Evolutionary conservation across 2,888 invertebrate genomes (phyloP).

Genomic region (Uloborus plumipes): DNA sequence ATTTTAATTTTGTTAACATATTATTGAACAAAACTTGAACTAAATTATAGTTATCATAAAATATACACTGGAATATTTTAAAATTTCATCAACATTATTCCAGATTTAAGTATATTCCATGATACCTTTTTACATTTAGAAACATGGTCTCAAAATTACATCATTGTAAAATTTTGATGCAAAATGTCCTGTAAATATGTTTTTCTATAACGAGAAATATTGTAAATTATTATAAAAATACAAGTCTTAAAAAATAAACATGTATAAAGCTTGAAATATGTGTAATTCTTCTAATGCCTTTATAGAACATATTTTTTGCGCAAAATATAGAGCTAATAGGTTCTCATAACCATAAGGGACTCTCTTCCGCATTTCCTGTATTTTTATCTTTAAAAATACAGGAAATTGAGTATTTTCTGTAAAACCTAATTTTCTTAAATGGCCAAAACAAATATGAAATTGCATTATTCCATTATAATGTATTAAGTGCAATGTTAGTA

Average conservation of each 20-base stretch:
- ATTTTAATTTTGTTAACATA: no score
- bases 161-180: background rate
- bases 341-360: no score
- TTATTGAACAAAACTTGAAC: no score
- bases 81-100: constrained; percentile 1
- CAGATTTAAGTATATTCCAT: background rate
- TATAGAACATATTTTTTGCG: background rate
- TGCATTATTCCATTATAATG: no score
- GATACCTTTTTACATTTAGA: background rate
- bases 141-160: background rate
- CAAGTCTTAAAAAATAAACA: background rate
- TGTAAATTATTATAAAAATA: constrained; percentile 4
- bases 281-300: background rate
- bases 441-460: no score
- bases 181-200: background rate
- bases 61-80: constrained; percentile 48
- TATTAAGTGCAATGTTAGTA: no score
- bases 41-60: background rate
- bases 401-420: no score
- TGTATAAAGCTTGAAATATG: background rate
- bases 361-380: no score
- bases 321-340: no score
- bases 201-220: background rate
- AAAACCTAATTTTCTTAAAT: no score
- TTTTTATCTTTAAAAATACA: no score